These are phyloP conservation scores for Drosophila albomicans DNA, from an alignment of 1,140 invertebrate species.

Conservation along the genomic window DNA sequence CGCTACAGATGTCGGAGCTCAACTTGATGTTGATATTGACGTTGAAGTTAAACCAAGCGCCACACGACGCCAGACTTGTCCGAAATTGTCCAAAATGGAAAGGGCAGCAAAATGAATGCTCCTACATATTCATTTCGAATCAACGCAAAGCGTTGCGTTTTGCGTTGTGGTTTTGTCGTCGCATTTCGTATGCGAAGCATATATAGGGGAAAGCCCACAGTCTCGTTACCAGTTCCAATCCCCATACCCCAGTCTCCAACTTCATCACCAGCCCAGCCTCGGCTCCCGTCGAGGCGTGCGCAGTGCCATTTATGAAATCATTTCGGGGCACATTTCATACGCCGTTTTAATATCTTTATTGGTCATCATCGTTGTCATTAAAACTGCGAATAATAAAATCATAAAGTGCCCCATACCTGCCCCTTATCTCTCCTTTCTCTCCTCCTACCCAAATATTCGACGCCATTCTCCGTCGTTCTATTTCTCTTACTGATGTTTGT, in stretches of 20 bases:
- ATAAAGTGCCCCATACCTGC: slow-evolving; percentile 49
- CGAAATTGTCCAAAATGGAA: slow-evolving; percentile 50
- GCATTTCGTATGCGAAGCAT: slow-evolving; percentile 66
- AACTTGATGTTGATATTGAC: slow-evolving; percentile 28
- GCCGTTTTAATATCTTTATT: slow-evolving; percentile 84
- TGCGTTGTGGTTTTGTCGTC: neutral
- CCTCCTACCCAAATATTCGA: neutral
- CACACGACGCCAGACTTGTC: slow-evolving; percentile 57
- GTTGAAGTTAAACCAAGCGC: slow-evolving; percentile 51
- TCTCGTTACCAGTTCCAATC: neutral
- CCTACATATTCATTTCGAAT: slow-evolving; percentile 73
- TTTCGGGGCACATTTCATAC: slow-evolving; percentile 81
- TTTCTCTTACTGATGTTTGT: slow-evolving; percentile 57
- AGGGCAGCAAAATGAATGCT: slow-evolving; percentile 44
- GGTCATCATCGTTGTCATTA: slow-evolving; percentile 81
- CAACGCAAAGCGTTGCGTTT: neutral
- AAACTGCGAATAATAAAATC: slow-evolving; percentile 82
- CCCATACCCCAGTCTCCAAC: neutral
- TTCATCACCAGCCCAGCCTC: neutral
- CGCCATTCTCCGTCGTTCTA: slow-evolving; percentile 10
- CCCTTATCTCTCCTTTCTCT: neutral
- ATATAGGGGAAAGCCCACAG: slow-evolving; percentile 63
- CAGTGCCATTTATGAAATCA: slow-evolving; percentile 74
- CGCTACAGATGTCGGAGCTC: neutral
- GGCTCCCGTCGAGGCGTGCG: slow-evolving; percentile 14